A percentile compares a stretch with the other conserved stretches of the same genome.
Conservation (phyloP, 2,888 invertebrate genomes). For the Odontocolon sp. region DNA sequence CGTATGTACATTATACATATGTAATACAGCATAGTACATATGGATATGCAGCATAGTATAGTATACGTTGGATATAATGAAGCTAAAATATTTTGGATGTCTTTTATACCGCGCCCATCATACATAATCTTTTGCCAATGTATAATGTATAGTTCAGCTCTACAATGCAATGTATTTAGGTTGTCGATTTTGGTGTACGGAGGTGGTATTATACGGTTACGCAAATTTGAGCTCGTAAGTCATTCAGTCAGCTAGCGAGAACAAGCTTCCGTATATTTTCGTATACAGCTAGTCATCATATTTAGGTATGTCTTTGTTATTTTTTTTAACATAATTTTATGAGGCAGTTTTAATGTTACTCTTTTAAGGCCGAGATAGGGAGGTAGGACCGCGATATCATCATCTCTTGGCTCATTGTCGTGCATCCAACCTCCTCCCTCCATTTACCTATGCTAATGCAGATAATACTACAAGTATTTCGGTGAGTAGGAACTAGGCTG, state of each 20-base stretch:
- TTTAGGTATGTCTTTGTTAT: constrained; percentile 58
- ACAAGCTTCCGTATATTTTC: constrained; percentile 44
- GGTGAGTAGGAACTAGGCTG: constrained; percentile 19
- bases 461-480: constrained; percentile 36
- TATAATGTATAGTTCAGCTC: constrained; percentile 29
- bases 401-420: constrained; percentile 61
- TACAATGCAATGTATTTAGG: constrained; percentile 18
- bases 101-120: constrained; percentile 5
- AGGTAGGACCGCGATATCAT: constrained; percentile 61
- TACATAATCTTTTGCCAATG: constrained; percentile 17
- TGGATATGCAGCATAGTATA: constrained; percentile 51
- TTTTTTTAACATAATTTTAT: constrained; percentile 52
- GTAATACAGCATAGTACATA: constrained; percentile 51
- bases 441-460: too few species aligned
- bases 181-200: constrained; percentile 19
- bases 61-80: too few species aligned
- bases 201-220: constrained; percentile 22
- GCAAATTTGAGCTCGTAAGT: constrained; percentile 45
- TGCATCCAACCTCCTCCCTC: too few species aligned
- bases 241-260: constrained; percentile 54
- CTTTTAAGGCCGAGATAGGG: constrained; percentile 60
- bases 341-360: constrained; percentile 60
- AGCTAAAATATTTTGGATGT: too few species aligned
- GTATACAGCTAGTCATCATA: constrained; percentile 59
- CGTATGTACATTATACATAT: constrained; percentile 55